phyloP scores from a whole-genome alignment of 2,113 vertebrate species.

The Nyctereutes procyonoides region DNA sequence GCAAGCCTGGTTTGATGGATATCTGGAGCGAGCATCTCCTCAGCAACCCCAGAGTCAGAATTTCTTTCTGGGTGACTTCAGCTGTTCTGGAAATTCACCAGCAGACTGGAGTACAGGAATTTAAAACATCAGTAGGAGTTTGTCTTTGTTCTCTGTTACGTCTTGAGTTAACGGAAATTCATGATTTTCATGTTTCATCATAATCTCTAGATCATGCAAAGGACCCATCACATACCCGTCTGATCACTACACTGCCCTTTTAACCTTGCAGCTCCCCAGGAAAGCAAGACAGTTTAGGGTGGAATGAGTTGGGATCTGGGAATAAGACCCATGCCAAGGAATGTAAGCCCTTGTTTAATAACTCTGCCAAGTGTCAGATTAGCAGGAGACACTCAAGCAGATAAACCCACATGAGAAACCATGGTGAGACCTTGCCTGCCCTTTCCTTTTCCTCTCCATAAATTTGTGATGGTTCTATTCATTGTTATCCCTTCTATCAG shows the following conservation, averaged over 20 bases:
- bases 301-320: neutral
- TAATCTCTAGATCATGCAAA: conserved; percentile 41
- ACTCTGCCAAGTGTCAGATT: conserved; percentile 12
- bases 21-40: neutral
- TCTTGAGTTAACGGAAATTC: conserved; percentile 17
- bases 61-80: neutral
- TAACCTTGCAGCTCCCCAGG: neutral
- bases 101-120: neutral
- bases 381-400: neutral
- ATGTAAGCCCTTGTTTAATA: neutral
- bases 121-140: neutral
- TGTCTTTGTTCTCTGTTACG: neutral
- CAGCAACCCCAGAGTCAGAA: neutral
- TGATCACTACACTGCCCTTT: neutral
- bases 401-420: neutral
- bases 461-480: neutral
- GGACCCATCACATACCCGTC: neutral
- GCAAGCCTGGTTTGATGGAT: neutral
- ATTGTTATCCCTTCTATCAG: conserved; percentile 37
- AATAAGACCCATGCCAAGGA: conserved; percentile 23
- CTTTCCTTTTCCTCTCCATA: neutral
- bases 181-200: conserved; percentile 1
- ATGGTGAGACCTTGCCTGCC: neutral
- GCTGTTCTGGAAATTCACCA: neutral
- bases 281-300: neutral